phyloP scores from a whole-genome alignment of 2,888 invertebrate genomes.

The Plagodis pulveraria region DNA sequence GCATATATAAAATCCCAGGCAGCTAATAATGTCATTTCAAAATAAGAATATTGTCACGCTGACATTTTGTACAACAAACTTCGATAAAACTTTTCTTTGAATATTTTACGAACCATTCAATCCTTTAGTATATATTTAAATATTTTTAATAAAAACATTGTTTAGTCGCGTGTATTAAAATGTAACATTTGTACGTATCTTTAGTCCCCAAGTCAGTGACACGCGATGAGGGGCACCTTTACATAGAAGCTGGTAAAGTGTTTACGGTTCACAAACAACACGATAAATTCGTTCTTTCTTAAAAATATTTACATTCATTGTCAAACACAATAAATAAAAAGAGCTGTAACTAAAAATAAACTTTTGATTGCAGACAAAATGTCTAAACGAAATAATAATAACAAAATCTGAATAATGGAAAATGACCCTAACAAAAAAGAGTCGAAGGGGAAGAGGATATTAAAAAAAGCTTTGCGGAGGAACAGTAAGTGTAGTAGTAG shows the following conservation, averaged over 20 bases:
- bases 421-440: conserved; percentile 81
- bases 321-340: background rate
- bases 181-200: conserved; percentile 53
- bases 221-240: conserved; percentile 63
- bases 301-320: conserved; percentile 3
- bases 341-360: conserved; percentile 16
- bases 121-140: conserved; percentile 45
- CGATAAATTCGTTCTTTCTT: background rate
- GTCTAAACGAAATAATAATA: conserved; percentile 49
- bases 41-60: conserved; percentile 48
- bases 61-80: conserved; percentile 46
- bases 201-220: conserved; percentile 57
- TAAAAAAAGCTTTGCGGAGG: conserved; percentile 74
- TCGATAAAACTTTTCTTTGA: conserved; percentile 42
- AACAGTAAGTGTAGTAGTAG: conserved; percentile 68
- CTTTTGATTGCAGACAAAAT: conserved; percentile 67
- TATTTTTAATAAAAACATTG: conserved; percentile 38
- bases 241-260: conserved; percentile 59
- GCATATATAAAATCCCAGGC: conserved; percentile 7
- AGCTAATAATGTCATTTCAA: conserved; percentile 34
- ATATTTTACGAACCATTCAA: conserved; percentile 42
- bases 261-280: conserved; percentile 29
- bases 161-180: conserved; percentile 53
- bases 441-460: conserved; percentile 76
- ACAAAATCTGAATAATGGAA: conserved; percentile 74